Base-by-base conservation (phyloP, 2,888 invertebrate genomes). In the Xanthia togata region DNA sequence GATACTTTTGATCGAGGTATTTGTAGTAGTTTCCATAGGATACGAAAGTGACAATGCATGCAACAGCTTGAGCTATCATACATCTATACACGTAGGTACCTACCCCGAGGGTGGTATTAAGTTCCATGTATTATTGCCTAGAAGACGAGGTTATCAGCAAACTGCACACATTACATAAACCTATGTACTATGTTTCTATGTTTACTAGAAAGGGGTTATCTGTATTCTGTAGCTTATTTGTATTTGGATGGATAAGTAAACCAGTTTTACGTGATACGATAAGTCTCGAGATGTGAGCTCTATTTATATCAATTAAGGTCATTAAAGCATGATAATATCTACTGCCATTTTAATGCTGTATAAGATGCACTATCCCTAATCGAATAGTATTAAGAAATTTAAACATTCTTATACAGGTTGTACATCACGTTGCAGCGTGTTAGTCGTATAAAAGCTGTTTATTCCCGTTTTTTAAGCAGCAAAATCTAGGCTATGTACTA, bases 131-230 rank as follows among this genome's bases (percentile, higher is more conserved):
- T 59, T 55, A 72, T 23, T 31, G 60, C 44, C 65, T 62, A 57
- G 80, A 62, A 47, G 35, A 57, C n/a, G 55, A 64, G 55, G 57
- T 74, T 68, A 79, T 80, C 79, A 68, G 80, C 67, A 26, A 68
- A 73, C 50, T 74, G 67, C 74, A 79, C 47, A 65, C 79, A 47
- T 78, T 73, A 59, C 53, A 65, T 65, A 65, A 59, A 72, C 59
- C 26, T 57, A 55, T 23, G 20, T 57, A 41, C 31, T 68, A 57
- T 41, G 20, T 55, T 57, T 73, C n/a, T 67, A 73, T 44, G 38
- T 50, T 73, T 55, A 67, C 47, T 68, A 73, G 67, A 79, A 79
- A 79, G 59, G 44, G 64, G 59, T 79, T 78, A 73, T 65, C 73
- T 44, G 20, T 31, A 26, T 50, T 75, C 23, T 78, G 62, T 63